Percentiles rank a stretch among this genome's conserved stretches.
These are phyloP conservation scores for Orycteropus afer DNA, from an alignment of 2,113 vertebrate species.

Conservation along the genomic window DNA sequence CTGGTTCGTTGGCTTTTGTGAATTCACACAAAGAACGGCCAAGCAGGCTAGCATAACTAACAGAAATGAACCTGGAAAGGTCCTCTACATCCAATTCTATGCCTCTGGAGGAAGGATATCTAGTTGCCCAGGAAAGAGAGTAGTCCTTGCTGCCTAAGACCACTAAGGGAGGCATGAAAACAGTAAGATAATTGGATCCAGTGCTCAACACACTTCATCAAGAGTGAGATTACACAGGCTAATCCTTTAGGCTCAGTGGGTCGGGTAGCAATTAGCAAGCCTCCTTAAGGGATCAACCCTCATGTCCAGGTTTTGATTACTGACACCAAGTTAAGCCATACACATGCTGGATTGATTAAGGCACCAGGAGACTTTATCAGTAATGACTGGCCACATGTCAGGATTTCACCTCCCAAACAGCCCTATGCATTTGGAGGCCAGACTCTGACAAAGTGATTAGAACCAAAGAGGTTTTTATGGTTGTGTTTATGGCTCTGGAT, in stretches of 20 bases:
- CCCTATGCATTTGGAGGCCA: background rate
- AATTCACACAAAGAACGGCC: constrained; percentile 2
- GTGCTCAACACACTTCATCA: background rate
- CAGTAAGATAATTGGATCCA: constrained; percentile 52
- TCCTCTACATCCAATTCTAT: background rate
- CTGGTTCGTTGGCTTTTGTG: background rate
- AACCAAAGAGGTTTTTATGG: background rate
- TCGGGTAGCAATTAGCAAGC: constrained; percentile 23
- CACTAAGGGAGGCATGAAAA: background rate
- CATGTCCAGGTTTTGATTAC: background rate
- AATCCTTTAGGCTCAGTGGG: constrained; percentile 19
- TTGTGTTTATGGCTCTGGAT: background rate
- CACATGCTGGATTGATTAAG: background rate
- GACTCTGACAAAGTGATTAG: background rate
- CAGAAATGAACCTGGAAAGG: background rate
- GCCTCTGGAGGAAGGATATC: background rate
- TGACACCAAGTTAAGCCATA: constrained; percentile 40
- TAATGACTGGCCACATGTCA: background rate
- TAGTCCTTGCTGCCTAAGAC: background rate
- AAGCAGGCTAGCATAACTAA: background rate
- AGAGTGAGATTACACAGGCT: constrained; percentile 14
- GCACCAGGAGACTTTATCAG: background rate
- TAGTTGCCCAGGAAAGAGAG: background rate
- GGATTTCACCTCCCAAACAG: background rate
- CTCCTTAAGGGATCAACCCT: constrained; percentile 48